phyloP scores from a whole-genome alignment of 2,797 vertebrate species.

The Eleutherodactylus coqui region DNA sequence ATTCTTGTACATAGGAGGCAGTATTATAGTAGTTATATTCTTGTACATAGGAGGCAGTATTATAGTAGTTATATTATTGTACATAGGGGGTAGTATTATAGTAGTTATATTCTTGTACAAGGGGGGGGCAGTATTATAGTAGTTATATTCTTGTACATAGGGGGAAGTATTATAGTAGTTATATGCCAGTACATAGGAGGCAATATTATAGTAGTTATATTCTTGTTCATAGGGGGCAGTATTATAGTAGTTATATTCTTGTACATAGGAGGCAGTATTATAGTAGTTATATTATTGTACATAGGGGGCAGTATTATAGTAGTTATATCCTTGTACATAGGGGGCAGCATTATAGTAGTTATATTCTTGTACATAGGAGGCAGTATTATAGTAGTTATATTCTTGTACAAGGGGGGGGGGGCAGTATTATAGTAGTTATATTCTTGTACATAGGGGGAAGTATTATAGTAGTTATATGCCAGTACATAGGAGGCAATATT shows the following conservation, averaged over 20 bases:
- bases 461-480: slow-evolving; percentile 6
- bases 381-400: slow-evolving; percentile 16
- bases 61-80: slow-evolving; percentile 3
- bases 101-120: slow-evolving; percentile 5
- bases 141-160: slow-evolving; percentile 16
- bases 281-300: slow-evolving; percentile 7
- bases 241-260: slow-evolving; percentile 1
- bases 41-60: neutral
- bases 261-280: slow-evolving; percentile 6
- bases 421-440: slow-evolving; percentile 6
- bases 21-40: too few relatives aligned
- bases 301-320: neutral
- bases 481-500: slow-evolving; percentile 5
- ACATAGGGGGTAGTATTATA: slow-evolving; percentile 3
- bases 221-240: neutral
- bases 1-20: too few relatives aligned
- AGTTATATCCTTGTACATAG: slow-evolving; percentile 9
- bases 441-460: neutral
- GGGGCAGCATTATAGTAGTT: neutral
- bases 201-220: slow-evolving; percentile 3
- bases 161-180: slow-evolving; percentile 11
- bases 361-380: slow-evolving; percentile 7
- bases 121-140: slow-evolving; percentile 1
- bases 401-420: neutral
- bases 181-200: neutral